A percentile compares a stretch with the other conserved stretches of the same genome.
Evolutionary conservation across 1,140 invertebrate genomes (phyloP).

Genomic region (Aethina tumida): DNA sequence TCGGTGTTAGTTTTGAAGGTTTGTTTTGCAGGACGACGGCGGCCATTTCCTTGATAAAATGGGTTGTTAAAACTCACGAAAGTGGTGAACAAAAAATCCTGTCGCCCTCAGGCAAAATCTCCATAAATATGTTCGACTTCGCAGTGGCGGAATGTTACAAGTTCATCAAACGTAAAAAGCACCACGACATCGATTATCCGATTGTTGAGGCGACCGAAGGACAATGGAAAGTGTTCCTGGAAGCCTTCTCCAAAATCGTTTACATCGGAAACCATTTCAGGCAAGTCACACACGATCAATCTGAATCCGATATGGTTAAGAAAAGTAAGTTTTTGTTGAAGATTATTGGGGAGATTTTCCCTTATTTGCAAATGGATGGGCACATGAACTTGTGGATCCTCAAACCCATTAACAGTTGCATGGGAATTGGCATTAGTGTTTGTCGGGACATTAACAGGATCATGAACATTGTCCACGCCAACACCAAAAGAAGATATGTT

Average conservation of each 20-base stretch:
- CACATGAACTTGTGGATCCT: conserved; percentile 85
- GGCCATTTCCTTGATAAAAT: conserved; percentile 71
- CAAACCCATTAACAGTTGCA: conserved; percentile 77
- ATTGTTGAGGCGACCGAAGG: conserved; percentile 35
- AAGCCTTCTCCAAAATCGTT: conserved; percentile 42
- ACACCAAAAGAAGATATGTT: conserved; percentile 62
- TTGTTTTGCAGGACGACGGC: conserved; percentile 57
- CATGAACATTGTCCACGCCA: conserved; percentile 46
- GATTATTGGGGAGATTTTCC: conserved; percentile 49
- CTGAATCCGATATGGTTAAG: conserved; percentile 33
- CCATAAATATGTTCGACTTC: conserved; percentile 41
- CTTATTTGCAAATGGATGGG: conserved; percentile 63
- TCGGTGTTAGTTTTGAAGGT: not conserved
- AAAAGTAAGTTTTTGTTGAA: conserved; percentile 45
- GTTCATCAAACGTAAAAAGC: conserved; percentile 38
- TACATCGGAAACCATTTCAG: conserved; percentile 33
- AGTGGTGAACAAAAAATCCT: conserved; percentile 36
- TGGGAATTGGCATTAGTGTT: conserved; percentile 73
- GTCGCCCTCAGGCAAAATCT: conserved; percentile 36
- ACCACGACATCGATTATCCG: conserved; percentile 26
- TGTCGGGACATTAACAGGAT: conserved; percentile 45
- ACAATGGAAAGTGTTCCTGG: conserved; percentile 66
- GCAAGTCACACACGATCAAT: conserved; percentile 35
- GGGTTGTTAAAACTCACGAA: conserved; percentile 49
- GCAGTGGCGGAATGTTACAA: conserved; percentile 46